Evolutionary conservation across 2,113 vertebrate species (phyloP).

Genomic region (Peucedramus taeniatus): DNA sequence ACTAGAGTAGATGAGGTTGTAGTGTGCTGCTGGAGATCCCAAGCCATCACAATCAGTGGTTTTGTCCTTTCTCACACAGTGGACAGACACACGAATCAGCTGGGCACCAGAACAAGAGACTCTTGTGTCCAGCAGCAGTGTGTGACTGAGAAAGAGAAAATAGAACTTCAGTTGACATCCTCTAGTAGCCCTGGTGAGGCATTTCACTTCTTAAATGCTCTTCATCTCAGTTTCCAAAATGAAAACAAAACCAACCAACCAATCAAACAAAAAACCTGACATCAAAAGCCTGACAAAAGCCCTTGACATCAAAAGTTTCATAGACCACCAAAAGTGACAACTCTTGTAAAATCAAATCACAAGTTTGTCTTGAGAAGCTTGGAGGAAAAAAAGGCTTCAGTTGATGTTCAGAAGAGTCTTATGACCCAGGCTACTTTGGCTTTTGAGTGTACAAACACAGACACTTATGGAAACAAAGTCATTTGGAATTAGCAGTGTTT

Average conservation of each 20-base stretch:
- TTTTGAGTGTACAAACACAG: not conserved
- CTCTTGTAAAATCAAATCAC: not conserved
- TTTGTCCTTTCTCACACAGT: not conserved
- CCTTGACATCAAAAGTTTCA: not conserved
- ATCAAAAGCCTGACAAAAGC: rapidly evolving
- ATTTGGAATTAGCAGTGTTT: not conserved
- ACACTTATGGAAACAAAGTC: not conserved
- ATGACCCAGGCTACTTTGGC: not conserved
- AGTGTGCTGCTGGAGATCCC: not conserved
- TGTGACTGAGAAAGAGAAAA: not conserved
- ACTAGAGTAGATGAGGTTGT: not conserved
- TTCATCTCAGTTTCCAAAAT: not conserved
- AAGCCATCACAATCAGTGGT: not conserved
- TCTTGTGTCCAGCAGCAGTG: not conserved
- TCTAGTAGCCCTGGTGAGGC: not conserved
- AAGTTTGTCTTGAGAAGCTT: not conserved
- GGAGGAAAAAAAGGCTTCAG: not conserved
- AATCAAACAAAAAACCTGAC: rapidly evolving
- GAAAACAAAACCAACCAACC: not conserved
- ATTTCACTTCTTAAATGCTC: not conserved
- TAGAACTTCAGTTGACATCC: not conserved
- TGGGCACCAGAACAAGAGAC: not conserved
- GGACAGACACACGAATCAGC: not conserved
- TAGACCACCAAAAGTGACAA: not conserved
- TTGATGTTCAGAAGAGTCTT: not conserved